These are phyloP conservation scores for Amorpha juglandis DNA, from an alignment of 2,888 invertebrate species.

Conservation along the genomic window DNA sequence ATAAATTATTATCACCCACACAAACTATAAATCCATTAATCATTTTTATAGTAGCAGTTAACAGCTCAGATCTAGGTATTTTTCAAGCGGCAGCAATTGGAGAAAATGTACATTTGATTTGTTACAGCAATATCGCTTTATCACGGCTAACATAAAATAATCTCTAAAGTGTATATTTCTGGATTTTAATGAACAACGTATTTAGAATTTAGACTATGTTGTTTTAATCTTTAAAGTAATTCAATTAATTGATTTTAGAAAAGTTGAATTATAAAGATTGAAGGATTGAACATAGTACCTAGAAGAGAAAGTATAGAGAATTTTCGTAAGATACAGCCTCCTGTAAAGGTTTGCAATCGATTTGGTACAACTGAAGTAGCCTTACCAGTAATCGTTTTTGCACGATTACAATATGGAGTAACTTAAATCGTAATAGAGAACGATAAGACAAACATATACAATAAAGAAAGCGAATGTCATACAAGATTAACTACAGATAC, in stretches of 20 bases:
- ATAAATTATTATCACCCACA: slow-evolving; percentile 6
- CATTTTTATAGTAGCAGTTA: neutral
- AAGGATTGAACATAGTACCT: no score
- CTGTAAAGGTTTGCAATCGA: neutral
- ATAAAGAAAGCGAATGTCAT: neutral
- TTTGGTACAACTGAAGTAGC: neutral
- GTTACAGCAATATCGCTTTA: neutral
- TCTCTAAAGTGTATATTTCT: neutral
- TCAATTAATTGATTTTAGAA: neutral
- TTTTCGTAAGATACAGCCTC: neutral
- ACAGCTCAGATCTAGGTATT: slow-evolving; percentile 2
- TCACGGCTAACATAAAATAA: neutral
- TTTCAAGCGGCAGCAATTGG: neutral
- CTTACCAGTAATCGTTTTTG: neutral
- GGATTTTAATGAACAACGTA: neutral
- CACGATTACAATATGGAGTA: neutral
- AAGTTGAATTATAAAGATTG: neutral
- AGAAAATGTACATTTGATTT: slow-evolving; percentile 4
- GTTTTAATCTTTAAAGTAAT: neutral
- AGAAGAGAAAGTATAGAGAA: no score
- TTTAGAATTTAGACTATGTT: neutral
- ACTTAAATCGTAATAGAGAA: neutral
- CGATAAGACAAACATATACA: neutral
- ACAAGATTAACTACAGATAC: neutral
- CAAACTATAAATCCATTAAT: neutral